A percentile compares a stretch with the other conserved stretches of the same genome.
Evolutionary conservation across 2,113 vertebrate genomes (phyloP).

Genomic region (Eolophus roseicapilla): DNA sequence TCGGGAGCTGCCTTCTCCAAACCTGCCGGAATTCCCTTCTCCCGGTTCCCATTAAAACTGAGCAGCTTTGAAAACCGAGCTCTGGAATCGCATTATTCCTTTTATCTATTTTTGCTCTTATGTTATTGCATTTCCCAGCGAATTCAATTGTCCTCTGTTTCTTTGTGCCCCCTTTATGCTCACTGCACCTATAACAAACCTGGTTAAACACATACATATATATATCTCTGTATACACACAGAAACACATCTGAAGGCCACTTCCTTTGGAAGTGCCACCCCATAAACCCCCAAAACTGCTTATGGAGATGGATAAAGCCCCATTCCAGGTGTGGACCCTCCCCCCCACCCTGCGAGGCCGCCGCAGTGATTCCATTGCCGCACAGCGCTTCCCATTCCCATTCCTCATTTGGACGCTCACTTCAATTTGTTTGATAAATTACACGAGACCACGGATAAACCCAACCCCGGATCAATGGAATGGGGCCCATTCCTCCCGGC

Average conservation of each 20-base stretch:
- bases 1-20: background rate
- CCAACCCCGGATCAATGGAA: background rate
- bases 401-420: background rate
- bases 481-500: rapidly evolving
- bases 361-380: background rate
- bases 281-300: background rate
- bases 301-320: background rate
- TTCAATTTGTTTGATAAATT: conserved; percentile 48
- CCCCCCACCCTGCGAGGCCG: background rate
- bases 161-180: background rate
- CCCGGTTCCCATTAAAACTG: background rate
- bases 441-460: background rate
- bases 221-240: rapidly evolving
- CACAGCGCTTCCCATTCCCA: conserved; percentile 28
- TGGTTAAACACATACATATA: background rate
- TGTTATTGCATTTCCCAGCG: background rate
- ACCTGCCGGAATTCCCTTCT: background rate
- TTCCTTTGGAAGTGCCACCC: background rate
- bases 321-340: background rate
- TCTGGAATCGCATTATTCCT: background rate
- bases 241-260: background rate
- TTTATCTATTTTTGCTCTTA: conserved; percentile 8
- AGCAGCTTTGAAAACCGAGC: background rate
- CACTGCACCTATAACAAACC: background rate
- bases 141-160: conserved; percentile 3